Percentiles rank a stretch among this genome's conserved stretches.
These are phyloP conservation scores for Cephus spinipes DNA, from an alignment of 2,888 invertebrate species.

Conservation along the genomic window DNA sequence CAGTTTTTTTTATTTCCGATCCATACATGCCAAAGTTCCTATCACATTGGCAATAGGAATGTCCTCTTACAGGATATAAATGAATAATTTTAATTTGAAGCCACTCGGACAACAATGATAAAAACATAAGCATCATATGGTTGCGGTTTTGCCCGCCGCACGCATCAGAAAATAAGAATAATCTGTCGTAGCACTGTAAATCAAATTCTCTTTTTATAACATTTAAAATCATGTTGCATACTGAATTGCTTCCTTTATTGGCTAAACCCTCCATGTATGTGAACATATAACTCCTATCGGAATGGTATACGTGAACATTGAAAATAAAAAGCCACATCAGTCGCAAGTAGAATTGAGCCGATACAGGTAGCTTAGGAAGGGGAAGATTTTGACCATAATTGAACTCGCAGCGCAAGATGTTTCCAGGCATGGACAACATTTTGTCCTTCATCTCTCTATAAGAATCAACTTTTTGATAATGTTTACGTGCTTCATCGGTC, in stretches of 20 bases:
- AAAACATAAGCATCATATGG: not conserved
- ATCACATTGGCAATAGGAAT: constrained; percentile 29
- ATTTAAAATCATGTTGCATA: constrained; percentile 17
- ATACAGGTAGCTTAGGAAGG: constrained; percentile 17
- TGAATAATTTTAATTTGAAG: constrained; percentile 8
- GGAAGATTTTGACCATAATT: constrained; percentile 25
- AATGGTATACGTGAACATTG: constrained; percentile 22
- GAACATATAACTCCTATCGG: constrained; percentile 26
- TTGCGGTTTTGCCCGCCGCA: constrained; percentile 17
- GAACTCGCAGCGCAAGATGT: constrained; percentile 8
- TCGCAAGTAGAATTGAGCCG: constrained; percentile 19
- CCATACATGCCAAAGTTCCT: constrained; percentile 30
- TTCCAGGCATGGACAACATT: too few relatives aligned
- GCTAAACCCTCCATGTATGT: constrained; percentile 20
- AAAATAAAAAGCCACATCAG: constrained; percentile 24
- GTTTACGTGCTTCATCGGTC: too few relatives aligned
- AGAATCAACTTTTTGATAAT: too few relatives aligned
- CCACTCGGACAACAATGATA: not conserved
- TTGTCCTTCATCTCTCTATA: too few relatives aligned
- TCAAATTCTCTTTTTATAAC: constrained; percentile 13
- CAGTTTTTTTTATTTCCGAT: constrained; percentile 17
- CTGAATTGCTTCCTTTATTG: constrained; percentile 23
- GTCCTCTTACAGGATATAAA: constrained; percentile 16
- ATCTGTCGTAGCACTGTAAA: not conserved
- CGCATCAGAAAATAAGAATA: constrained; percentile 19